These are phyloP conservation scores for Metridium senile DNA, from an alignment of 92 coral and sea anemone genomes.

Conservation along the genomic window DNA sequence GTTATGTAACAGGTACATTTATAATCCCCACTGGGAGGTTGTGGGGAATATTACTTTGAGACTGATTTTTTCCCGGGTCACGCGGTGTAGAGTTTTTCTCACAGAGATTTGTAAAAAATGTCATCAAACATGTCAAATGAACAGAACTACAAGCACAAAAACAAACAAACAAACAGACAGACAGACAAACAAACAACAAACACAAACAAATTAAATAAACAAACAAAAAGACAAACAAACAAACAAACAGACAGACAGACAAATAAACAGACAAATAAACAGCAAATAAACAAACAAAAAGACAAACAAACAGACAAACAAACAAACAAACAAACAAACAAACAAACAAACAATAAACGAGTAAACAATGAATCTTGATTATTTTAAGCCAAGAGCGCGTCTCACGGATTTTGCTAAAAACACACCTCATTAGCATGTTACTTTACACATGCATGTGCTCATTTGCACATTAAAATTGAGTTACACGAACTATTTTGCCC, in stretches of 20 bases:
- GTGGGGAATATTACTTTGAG: background rate
- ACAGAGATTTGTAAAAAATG: background rate
- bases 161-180: background rate
- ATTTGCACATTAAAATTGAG: background rate
- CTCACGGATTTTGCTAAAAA: no score
- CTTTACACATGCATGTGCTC: no score
- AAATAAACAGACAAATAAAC: background rate
- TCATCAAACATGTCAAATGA: background rate
- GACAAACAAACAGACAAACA: no score
- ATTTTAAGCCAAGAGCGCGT: no score
- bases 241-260: background rate
- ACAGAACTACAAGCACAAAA: background rate
- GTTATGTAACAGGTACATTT: conserved; percentile 47
- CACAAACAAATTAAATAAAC: background rate
- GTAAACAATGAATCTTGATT: no score
- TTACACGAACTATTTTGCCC: background rate
- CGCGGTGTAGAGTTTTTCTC: no score
- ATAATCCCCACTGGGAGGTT: background rate
- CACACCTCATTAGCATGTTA: no score
- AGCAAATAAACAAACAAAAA: background rate
- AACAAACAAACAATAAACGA: no score
- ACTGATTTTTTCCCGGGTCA: no score
- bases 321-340: no score
- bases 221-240: background rate
- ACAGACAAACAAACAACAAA: background rate